Evolutionary conservation across 1,140 invertebrate species (phyloP), one percentile per base, ranked within the genome.

Genomic region (Nomia melanderi): DNA sequence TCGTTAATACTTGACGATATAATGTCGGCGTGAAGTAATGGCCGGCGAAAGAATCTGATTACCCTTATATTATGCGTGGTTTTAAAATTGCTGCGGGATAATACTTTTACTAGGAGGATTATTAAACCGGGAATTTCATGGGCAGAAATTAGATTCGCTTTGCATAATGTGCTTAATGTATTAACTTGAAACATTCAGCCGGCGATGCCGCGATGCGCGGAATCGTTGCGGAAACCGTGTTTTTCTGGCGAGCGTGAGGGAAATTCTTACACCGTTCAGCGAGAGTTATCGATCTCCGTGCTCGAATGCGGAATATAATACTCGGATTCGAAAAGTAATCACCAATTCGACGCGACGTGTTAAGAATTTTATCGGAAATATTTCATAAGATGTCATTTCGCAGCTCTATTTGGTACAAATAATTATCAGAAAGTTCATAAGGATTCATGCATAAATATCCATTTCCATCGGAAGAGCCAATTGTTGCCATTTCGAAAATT

Each of bases 11-110:
- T 36, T 29, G n/a, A n/a, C 14, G 50, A n/a, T n/a, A 4, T 36
- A 33, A 44, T 56, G 41, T 29, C 9, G 9, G 39, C 53, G 17
- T 33, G 36, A 75, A 57, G 11, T 65, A 56, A 57, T 75, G 39
- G 12, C 17, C 5, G 41, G 11, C 14, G 27, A 25, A 75, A 33
- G 47, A 39, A 56, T 75, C 39, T 67, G 20, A 75, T 66, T 75
- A 66, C 20, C n/a, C 20, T 50, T 25, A n/a, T 33, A 31, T 27
- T 62, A n/a, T 23, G 31, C 54, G 27, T 29, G 14, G 31, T 62
- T 62, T 39, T 25, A 41, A 62, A 62, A 62, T 62, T 62, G 60
- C 33, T 39, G 33, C 6, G 23, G 25, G 25, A 62, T 57, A 44
- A 20, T 39, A 11, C 12, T 41, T 57, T 70, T 31, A 4, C 11